Conservation (phyloP, 2,113 vertebrate genomes). For the Alligator sinensis region DNA sequence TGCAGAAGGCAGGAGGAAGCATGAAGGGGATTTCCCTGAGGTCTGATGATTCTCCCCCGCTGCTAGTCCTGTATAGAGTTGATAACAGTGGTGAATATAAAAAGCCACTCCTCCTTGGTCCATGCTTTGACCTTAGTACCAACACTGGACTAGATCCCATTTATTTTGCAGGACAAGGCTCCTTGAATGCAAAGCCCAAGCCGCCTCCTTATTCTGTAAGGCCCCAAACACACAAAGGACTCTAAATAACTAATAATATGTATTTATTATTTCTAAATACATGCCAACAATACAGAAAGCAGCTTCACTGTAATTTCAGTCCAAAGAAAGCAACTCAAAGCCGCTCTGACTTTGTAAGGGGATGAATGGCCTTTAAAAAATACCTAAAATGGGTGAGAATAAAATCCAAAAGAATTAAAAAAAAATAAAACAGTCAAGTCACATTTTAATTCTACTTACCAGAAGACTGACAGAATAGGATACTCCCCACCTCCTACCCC, state of each 20-base stretch:
- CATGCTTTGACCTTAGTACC: neutral
- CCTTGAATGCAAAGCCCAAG: neutral
- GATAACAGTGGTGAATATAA: neutral
- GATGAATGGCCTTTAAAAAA: constrained; percentile 44
- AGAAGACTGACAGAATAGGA: constrained; percentile 69
- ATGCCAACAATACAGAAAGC: neutral
- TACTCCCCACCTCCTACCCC: constrained; percentile 17
- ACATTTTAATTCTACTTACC: constrained; percentile 74
- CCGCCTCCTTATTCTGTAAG: neutral
- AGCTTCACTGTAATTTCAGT: neutral
- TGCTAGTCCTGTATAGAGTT: neutral
- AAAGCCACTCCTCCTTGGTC: neutral
- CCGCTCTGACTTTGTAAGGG: neutral
- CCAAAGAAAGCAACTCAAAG: neutral
- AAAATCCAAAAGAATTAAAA: constrained; percentile 23
- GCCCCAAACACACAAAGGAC: neutral
- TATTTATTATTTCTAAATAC: neutral
- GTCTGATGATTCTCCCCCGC: neutral
- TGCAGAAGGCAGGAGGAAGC: neutral
- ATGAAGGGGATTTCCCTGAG: too few species aligned
- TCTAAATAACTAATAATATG: neutral
- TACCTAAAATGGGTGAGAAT: constrained; percentile 35
- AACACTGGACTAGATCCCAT: fast-evolving
- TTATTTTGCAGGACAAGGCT: neutral
- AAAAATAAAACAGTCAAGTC: constrained; percentile 64